phyloP scores from a whole-genome alignment of 2,797 vertebrate genomes.

The Monodelphis domestica region DNA sequence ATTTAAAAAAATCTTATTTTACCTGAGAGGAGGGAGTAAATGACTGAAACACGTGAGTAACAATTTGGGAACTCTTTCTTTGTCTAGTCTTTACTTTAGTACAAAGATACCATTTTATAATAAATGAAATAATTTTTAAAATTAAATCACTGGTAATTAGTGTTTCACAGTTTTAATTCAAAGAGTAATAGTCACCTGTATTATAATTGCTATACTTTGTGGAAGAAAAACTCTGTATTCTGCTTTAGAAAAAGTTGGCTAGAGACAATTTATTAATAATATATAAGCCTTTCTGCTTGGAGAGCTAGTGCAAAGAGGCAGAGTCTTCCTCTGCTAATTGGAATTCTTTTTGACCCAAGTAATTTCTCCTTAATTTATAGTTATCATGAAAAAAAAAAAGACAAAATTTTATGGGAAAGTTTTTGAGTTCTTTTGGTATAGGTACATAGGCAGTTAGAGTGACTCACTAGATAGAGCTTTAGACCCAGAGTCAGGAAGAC shows the following conservation, averaged over 20 bases:
- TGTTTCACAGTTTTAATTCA: slow-evolving; percentile 24
- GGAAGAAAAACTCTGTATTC: neutral
- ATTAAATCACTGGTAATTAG: slow-evolving; percentile 35
- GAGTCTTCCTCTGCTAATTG: neutral
- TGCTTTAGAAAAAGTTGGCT: neutral
- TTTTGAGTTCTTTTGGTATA: neutral
- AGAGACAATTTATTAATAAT: neutral
- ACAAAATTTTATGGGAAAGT: neutral
- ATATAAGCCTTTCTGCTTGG: neutral
- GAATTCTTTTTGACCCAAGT: neutral
- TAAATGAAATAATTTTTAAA: slow-evolving; percentile 54
- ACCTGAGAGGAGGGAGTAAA: neutral
- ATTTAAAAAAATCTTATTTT: slow-evolving; percentile 6
- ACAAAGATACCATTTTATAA: slow-evolving; percentile 24
- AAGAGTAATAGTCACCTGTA: slow-evolving; percentile 1
- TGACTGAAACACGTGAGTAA: neutral
- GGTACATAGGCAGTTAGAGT: neutral
- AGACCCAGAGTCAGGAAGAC: neutral
- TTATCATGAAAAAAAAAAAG: neutral
- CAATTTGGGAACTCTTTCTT: slow-evolving; percentile 37
- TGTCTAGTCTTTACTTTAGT: slow-evolving; percentile 12
- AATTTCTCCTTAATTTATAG: neutral
- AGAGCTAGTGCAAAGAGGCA: neutral
- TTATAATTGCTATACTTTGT: slow-evolving; percentile 3
- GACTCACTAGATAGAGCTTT: neutral